Conservation (phyloP, 1,140 invertebrate genomes). For the Heterodera schachtii region DNA sequence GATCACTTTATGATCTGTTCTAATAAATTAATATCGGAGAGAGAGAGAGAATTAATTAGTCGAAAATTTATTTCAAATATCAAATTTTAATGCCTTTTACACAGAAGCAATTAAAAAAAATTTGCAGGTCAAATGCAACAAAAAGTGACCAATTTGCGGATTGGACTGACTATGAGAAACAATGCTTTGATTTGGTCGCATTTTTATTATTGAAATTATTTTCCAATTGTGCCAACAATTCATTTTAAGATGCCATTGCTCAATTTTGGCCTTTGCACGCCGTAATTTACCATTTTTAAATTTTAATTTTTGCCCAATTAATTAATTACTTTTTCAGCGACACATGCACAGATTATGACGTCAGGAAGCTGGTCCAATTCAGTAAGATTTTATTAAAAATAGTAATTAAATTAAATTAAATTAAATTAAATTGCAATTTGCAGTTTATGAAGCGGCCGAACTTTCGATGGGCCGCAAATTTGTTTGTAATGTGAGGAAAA, state of each 20-base stretch:
- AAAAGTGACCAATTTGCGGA: slow-evolving; percentile 34
- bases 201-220: neutral
- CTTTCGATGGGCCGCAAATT: slow-evolving; percentile 44
- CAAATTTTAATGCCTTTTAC: too few relatives aligned
- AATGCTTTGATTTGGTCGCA: slow-evolving; percentile 54
- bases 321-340: slow-evolving; percentile 43
- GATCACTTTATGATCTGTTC: too few relatives aligned
- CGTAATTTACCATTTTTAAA: slow-evolving; percentile 30
- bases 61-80: slow-evolving; percentile 32
- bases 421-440: slow-evolving; percentile 26
- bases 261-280: slow-evolving; percentile 61
- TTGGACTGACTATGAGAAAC: slow-evolving; percentile 53
- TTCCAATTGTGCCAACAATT: neutral
- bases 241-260: slow-evolving; percentile 52
- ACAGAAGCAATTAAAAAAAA: too few relatives aligned
- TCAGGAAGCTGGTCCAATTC: slow-evolving; percentile 56
- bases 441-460: slow-evolving; percentile 59
- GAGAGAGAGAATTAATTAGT: neutral
- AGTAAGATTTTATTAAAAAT: slow-evolving; percentile 41
- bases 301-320: too few relatives aligned
- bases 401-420: slow-evolving; percentile 24
- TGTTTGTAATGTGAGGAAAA: slow-evolving; percentile 56
- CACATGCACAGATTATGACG: slow-evolving; percentile 64
- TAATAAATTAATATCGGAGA: too few relatives aligned
- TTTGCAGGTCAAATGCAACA: too few relatives aligned